A percentile compares a stretch with the other conserved stretches of the same genome.
Evolutionary conservation across 2,113 vertebrate species (phyloP).

Genomic region (Ctenomys sociabilis): DNA sequence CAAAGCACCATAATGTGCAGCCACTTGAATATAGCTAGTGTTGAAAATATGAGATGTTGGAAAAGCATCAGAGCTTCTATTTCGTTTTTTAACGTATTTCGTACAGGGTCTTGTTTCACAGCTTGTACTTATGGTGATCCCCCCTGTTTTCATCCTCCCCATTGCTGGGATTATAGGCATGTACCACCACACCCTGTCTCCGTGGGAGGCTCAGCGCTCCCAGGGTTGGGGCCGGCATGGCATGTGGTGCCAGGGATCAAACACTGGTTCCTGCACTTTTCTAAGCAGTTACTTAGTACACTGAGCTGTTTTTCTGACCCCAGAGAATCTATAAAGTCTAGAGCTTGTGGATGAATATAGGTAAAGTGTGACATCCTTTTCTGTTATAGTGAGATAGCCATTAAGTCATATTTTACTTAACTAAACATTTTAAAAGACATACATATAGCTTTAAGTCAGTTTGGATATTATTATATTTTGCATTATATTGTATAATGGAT

Average conservation of each 20-base stretch:
- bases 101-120: too few relatives aligned
- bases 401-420: neutral
- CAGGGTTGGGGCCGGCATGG: too few relatives aligned
- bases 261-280: too few relatives aligned
- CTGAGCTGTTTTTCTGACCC: too few relatives aligned
- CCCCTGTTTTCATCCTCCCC: too few relatives aligned
- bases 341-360: slow-evolving; percentile 14
- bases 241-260: too few relatives aligned
- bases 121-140: too few relatives aligned
- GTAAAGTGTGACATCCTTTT: slow-evolving; percentile 45
- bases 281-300: too few relatives aligned
- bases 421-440: slow-evolving; percentile 15
- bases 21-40: slow-evolving; percentile 49
- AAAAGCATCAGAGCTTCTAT: slow-evolving; percentile 49
- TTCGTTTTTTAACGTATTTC: too few relatives aligned
- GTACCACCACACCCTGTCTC: too few relatives aligned
- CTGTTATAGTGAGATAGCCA: slow-evolving; percentile 72
- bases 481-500: slow-evolving; percentile 39
- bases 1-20: slow-evolving; percentile 59
- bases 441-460: neutral
- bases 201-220: too few relatives aligned
- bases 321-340: slow-evolving; percentile 68
- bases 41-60: slow-evolving; percentile 77
- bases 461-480: neutral
- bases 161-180: too few relatives aligned